Conservation (phyloP, 2,888 invertebrate genomes). For the Yponomeuta plumbellus region DNA sequence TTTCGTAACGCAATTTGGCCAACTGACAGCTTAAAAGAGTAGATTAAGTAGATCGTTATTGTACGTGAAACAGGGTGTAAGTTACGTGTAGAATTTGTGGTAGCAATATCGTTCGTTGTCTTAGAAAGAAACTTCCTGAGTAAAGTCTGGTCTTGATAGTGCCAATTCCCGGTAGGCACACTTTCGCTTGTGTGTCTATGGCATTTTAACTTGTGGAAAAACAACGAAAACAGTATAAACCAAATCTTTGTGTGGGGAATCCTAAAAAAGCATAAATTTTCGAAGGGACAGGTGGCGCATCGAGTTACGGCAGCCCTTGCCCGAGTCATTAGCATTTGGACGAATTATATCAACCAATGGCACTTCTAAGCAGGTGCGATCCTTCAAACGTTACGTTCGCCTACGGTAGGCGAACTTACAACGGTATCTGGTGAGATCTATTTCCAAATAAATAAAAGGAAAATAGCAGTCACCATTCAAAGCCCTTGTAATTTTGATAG, state of each 20-base stretch:
- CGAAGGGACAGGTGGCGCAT: slow-evolving; percentile 62
- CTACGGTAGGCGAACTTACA: not conserved
- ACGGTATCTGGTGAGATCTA: not conserved
- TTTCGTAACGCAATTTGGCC: too few relatives aligned
- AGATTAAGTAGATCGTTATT: too few relatives aligned
- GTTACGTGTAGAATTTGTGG: too few relatives aligned
- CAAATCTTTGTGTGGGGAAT: not conserved
- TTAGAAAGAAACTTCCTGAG: too few relatives aligned
- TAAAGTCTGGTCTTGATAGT: too few relatives aligned
- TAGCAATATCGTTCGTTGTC: too few relatives aligned
- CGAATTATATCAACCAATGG: slow-evolving; percentile 51
- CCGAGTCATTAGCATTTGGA: slow-evolving; percentile 56
- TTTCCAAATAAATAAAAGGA: not conserved
- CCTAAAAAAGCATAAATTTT: not conserved
- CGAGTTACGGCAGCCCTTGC: slow-evolving; percentile 49
- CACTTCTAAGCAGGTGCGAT: slow-evolving; percentile 44
- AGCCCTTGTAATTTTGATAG: not conserved
- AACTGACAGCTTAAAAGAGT: too few relatives aligned
- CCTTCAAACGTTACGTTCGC: not conserved
- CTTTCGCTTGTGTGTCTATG: too few relatives aligned
- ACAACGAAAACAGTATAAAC: not conserved
- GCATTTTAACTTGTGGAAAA: not conserved
- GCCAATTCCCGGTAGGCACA: too few relatives aligned
- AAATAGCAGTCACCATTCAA: not conserved
- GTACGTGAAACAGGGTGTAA: too few relatives aligned